Percentiles rank a stretch among this genome's conserved stretches.
Conservation (phyloP, 2,113 vertebrate genomes). For the Litocranius walleri region DNA sequence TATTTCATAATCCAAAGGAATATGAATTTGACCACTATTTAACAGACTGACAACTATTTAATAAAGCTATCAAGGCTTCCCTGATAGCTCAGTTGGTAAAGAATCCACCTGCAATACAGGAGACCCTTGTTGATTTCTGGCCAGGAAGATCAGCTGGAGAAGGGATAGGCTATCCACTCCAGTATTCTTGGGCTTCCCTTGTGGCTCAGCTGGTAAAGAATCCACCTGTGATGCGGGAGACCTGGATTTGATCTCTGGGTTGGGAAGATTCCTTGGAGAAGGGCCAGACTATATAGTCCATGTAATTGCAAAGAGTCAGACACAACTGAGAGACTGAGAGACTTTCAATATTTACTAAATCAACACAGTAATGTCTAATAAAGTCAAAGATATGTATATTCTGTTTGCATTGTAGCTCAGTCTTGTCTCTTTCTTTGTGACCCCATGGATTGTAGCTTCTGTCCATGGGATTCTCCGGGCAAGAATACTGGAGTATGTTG, state of each 20-base stretch:
- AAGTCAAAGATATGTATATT: background rate
- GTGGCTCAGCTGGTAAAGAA: background rate
- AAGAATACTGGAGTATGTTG: background rate
- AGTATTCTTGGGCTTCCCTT: background rate
- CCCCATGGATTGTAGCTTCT: background rate
- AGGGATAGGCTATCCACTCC: background rate
- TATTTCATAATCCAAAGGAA: background rate
- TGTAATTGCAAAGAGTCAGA: background rate
- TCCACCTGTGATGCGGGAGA: accelerated
- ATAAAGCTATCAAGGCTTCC: background rate
- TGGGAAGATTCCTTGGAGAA: background rate
- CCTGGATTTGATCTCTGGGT: background rate
- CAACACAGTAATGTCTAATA: background rate
- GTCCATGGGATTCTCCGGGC: background rate
- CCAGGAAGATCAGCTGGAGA: background rate
- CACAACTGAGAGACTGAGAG: background rate
- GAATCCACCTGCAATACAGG: background rate
- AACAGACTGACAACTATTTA: background rate
- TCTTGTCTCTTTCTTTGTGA: background rate
- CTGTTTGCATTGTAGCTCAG: background rate
- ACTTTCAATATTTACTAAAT: background rate
- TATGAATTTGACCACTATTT: background rate
- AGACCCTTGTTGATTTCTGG: background rate
- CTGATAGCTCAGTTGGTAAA: background rate
- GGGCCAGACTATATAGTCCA: background rate